Evolutionary conservation across 2,797 vertebrate genomes (phyloP).

Genomic region (Carcharodon carcharias): DNA sequence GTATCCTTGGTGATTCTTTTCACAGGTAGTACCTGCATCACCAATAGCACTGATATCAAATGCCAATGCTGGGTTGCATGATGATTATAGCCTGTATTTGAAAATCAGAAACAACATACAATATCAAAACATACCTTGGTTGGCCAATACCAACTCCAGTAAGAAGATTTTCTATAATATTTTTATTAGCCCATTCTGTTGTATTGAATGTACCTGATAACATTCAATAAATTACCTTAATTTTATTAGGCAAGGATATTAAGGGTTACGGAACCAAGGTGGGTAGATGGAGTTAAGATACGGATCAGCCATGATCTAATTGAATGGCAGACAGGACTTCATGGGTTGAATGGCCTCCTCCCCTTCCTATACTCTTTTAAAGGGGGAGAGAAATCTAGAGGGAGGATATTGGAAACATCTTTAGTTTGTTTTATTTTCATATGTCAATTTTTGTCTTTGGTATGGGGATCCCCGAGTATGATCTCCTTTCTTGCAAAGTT

Average conservation of each 20-base stretch:
- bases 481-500: neutral
- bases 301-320: neutral
- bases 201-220: neutral
- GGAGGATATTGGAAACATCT: neutral
- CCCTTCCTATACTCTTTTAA: neutral
- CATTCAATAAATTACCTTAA: neutral
- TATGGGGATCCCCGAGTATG: neutral
- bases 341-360: neutral
- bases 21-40: neutral
- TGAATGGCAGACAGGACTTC: neutral
- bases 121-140: neutral
- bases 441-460: neutral
- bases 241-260: neutral
- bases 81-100: neutral
- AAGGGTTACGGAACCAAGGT: neutral
- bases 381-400: neutral
- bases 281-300: neutral
- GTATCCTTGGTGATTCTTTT: neutral
- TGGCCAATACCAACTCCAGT: neutral
- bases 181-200: neutral
- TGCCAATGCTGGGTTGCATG: neutral
- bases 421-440: neutral
- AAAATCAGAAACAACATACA: neutral
- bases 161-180: neutral
- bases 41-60: neutral